Conservation (phyloP, 1,140 invertebrate species). For the Sminthurinus signatus region DNA sequence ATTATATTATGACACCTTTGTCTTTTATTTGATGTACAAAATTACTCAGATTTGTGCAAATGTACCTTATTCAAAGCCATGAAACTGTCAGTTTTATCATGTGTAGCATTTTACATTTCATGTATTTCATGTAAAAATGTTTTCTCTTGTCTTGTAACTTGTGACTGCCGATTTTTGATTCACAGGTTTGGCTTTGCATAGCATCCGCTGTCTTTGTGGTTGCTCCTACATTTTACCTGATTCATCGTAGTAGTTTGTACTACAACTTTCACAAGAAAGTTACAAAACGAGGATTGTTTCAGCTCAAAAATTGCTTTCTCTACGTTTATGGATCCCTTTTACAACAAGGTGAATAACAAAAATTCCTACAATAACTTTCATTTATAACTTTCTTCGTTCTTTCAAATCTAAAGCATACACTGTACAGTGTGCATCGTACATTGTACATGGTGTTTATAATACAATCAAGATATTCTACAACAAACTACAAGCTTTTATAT, state of each 20-base stretch:
- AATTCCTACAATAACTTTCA: too few relatives aligned
- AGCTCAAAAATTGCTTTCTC: slow-evolving; percentile 73
- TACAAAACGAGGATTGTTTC: slow-evolving; percentile 55
- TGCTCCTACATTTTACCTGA: slow-evolving; percentile 67
- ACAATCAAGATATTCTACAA: neutral
- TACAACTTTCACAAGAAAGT: slow-evolving; percentile 53
- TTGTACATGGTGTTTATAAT: too few relatives aligned
- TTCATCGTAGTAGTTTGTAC: slow-evolving; percentile 65
- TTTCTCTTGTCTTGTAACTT: too few relatives aligned
- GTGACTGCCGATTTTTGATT: too few relatives aligned
- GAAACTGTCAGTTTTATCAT: too few relatives aligned
- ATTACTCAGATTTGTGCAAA: neutral
- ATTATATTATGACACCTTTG: neutral
- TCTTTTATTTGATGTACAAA: neutral
- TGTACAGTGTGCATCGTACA: too few relatives aligned
- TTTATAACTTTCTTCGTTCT: too few relatives aligned
- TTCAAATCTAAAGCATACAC: too few relatives aligned
- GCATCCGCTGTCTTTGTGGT: slow-evolving; percentile 62
- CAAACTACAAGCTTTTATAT: slow-evolving; percentile 15
- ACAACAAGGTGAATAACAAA: slow-evolving; percentile 70
- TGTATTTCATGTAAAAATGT: too few relatives aligned
- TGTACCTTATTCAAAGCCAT: slow-evolving; percentile 2
- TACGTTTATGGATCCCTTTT: slow-evolving; percentile 82
- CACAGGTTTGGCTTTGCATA: slow-evolving; percentile 74
- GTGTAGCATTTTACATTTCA: too few relatives aligned